These are phyloP conservation scores for Sphyrna mokarran DNA, from an alignment of 2,113 vertebrate species.

Conservation along the genomic window DNA sequence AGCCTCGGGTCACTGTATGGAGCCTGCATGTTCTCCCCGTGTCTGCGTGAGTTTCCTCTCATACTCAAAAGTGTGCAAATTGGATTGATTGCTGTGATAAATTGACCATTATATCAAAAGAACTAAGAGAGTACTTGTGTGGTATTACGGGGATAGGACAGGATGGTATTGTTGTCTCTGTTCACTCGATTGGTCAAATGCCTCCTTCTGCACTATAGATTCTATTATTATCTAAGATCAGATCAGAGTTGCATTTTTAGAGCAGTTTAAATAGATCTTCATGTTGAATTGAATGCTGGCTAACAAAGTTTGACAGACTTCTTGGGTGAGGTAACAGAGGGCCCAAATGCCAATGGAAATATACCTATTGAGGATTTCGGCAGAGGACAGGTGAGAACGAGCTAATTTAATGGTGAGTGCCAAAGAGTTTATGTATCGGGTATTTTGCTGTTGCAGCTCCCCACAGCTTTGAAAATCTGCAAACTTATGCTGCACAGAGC, in stretches of 20 bases:
- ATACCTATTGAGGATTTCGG: neutral
- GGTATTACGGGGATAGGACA: no score
- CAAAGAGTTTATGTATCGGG: neutral
- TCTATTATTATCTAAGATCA: neutral
- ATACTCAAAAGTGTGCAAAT: no score
- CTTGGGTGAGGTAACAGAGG: neutral
- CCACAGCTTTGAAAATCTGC: neutral
- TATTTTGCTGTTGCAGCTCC: neutral
- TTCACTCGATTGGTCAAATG: no score
- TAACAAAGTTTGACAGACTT: neutral
- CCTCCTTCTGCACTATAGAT: no score
- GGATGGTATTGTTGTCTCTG: no score
- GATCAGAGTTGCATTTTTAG: neutral
- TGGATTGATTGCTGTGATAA: no score
- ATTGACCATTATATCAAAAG: no score
- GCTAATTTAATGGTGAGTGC: neutral
- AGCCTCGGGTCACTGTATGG: no score
- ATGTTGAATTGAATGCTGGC: neutral
- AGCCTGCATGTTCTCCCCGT: no score
- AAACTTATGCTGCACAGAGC: neutral
- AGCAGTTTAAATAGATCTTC: neutral
- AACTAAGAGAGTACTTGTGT: no score
- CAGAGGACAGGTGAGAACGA: neutral
- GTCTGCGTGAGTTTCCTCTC: no score
- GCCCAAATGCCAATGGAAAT: neutral